Evolutionary conservation across 2,113 vertebrate genomes (phyloP), one percentile per base, ranked within the genome.

Genomic region (Romanogobio albipinnatus): DNA sequence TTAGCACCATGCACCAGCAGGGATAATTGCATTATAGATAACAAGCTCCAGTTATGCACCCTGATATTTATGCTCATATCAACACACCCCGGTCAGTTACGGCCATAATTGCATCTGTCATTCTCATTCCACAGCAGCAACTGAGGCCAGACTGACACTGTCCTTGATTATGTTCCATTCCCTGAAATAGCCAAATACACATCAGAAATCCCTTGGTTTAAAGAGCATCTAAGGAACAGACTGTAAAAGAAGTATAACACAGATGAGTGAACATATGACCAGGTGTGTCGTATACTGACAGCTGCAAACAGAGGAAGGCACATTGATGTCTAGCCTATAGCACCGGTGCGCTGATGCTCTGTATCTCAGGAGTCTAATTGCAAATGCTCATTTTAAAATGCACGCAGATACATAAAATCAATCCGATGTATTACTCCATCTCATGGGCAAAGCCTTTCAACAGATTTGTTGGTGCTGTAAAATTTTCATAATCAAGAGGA

Each of bases 51-150:
- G 81, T 90, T 87, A 87, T 75, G 85, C 58, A 29, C 49, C 3
- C 26, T 77, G 49, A 81, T 85, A 85, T 85, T 78, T 85, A 62
- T 61, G 83, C 62, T 87, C 80, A 76, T 78, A 77, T 87, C 77
- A 76, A 83, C 81, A 84, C 82, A 81, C 83, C 64, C 59, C 26
- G 73, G 85, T 64, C 83, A 81, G 85, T 85, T 82, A 84, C 64
- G 81, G 83, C 62, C 87, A 75, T 90, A 89, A 89, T 88, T 86
- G 83, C 76, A 87, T 79, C 84, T 86, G 89, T 87, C 87, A 87
- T 71, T 90, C 86, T 86, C 68, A 24, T 24, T 76, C 36, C 24
- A 36, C 17, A 77, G 76, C 74, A 86, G 76, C 87, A 88, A 74
- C 83, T 79, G 87, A 58, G 81, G 64, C 68, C 74, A 59, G 49